A percentile compares a stretch with the other conserved stretches of the same genome.
These are phyloP conservation scores for Mythimna ferrago DNA, from an alignment of 2,888 invertebrate species.

Conservation along the genomic window DNA sequence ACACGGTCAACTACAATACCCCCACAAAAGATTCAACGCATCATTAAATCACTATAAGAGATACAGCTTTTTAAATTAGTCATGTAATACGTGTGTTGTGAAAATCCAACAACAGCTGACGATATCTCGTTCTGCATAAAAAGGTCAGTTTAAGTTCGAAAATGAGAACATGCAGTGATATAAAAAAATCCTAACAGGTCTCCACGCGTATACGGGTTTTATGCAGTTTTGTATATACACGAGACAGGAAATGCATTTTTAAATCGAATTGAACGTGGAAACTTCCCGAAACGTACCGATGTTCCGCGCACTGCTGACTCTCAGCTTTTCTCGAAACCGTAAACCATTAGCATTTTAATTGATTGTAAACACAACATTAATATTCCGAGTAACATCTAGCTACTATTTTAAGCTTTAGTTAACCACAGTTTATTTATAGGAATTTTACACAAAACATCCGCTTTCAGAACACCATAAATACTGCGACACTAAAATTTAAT, in stretches of 20 bases:
- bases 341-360: slow-evolving; percentile 1
- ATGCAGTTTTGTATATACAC: slow-evolving; percentile 1
- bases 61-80: slow-evolving; percentile 20
- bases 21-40: slow-evolving; percentile 35
- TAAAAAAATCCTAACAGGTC: slow-evolving; percentile 39
- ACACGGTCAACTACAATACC: slow-evolving; percentile 11
- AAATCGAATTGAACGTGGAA: slow-evolving; percentile 29
- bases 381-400: not conserved
- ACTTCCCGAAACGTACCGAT: slow-evolving; percentile 52
- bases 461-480: slow-evolving; percentile 11
- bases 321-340: slow-evolving; percentile 35
- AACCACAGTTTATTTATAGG: slow-evolving; percentile 17
- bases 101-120: slow-evolving; percentile 45
- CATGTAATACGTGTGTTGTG: slow-evolving; percentile 29
- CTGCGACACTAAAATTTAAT: slow-evolving; percentile 3
- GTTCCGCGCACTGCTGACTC: not conserved
- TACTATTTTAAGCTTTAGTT: not conserved
- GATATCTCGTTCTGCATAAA: slow-evolving; percentile 15
- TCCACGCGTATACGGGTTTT: not conserved
- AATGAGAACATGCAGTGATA: slow-evolving; percentile 36
- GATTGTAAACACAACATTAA: slow-evolving; percentile 11
- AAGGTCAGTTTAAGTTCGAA: slow-evolving; percentile 33
- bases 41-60: slow-evolving; percentile 22
- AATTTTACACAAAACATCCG: slow-evolving; percentile 12
- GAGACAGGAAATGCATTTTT: slow-evolving; percentile 9